Evolutionary conservation across 2,888 invertebrate genomes (phyloP), one percentile per base, ranked within the genome.

Genomic region (Baronia brevicornis): DNA sequence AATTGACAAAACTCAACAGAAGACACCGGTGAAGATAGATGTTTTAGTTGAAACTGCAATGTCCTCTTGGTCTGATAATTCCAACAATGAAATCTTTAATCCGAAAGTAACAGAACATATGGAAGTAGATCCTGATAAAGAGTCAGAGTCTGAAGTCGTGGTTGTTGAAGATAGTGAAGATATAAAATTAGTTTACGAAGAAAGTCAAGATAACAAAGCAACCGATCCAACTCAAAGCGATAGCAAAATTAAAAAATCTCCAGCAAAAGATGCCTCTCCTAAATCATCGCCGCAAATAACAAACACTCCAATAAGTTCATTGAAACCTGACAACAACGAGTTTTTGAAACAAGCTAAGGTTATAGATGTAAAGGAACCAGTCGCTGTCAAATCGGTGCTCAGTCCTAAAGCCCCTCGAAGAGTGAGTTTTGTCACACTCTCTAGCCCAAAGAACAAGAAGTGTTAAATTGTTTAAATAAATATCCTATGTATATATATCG

Each of bases 361-460:
- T 32, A 75, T 64, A 0, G 80, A 82, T 27, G 53, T 67, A 0
- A 65, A 63, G 24, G 57, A 67, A 18, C 55, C 64, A 0, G 59
- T 52, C 2, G 48, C 54, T 0, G 46, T 50, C 0, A 49, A 56
- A 20, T 40, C 65, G 0, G 57, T 53, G 1, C 53, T 63, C 0
- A 72, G 72, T 34, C 78, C 79, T 0, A 90, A 87, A 62, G 88
- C 88, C 0, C 91, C 91, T 0, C 65, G 92, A 8, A 70, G 93
- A 41, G 91, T 93, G 3, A 86, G 88, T 41, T 87, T 94, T 33
- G 91, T 91, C 11, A 93, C 93, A 1, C 69, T 94, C 18, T 91
- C 93, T 2, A 93, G 93, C 54, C 93, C 93, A 24, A 93, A 92
- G 64, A 88, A 87, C 38, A 85, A 85, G 51, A 91, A 89, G 56